Evolutionary conservation across 2,888 invertebrate genomes (phyloP), one percentile per base, ranked within the genome.

Genomic region (Lasioglossum vierecki): DNA sequence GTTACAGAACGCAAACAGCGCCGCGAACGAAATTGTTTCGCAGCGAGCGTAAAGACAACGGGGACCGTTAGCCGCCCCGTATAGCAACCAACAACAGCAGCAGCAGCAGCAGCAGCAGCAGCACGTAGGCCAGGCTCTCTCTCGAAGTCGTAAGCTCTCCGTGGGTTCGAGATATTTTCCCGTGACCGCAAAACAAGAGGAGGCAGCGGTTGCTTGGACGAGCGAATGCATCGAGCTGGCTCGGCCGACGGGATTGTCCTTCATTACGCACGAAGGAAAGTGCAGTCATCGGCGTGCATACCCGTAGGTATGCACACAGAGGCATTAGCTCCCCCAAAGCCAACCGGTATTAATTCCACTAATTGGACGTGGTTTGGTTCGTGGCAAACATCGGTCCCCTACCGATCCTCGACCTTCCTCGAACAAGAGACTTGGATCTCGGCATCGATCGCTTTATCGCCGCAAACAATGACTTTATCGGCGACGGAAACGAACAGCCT

Each of bases 341-440:
- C 91, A 90, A 91, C 92, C 92, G 91, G 91, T 93, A 94, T 94
- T 94, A 94, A 94, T 94, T 94, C 93, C 93, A 94, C 94, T 94
- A 94, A 94, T 94, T 94, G 94, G 94, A 92, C 92, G 93, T 92
- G 93, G 93, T 93, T 94, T 93, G 91, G 91, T 92, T 92, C 92
- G 92, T 89, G 91, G 92, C 93, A 93, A 93, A 93, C 91, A 93
- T 92, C 91, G 91, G 89, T 91, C 92, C 92, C 90, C 90, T 88
- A 82, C 90, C 84, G 88, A 88, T 85, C 80, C 85, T 74, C 86
- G 86, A 83, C 86, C 87, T 89, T 87, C 83, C 84, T 88, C 87
- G 81, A 81, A 82, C 83, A 84, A 84, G 88, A 83, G 88, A 88
- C 89, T 88, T 92, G 92, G 92, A 93, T 92, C 91, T 88, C 80